A percentile compares a stretch with the other conserved stretches of the same genome.
These are phyloP conservation scores for Oegoconia quadripuncta DNA, from an alignment of 2,888 invertebrate species.

Conservation along the genomic window DNA sequence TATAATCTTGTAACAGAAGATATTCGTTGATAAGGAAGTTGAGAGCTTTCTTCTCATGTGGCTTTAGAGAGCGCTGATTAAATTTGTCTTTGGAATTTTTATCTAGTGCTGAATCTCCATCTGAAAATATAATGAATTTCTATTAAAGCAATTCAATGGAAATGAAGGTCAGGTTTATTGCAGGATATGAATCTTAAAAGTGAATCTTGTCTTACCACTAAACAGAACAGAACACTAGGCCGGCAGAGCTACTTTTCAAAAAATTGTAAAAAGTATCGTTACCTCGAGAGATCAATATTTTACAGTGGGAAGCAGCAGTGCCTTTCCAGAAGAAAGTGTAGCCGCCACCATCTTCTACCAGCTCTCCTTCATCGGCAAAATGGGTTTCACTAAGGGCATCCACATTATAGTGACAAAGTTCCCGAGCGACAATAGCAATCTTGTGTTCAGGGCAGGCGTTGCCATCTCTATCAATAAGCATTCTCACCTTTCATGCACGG, in stretches of 20 bases:
- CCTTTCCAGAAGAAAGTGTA: too few species aligned
- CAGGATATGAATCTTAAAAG: too few species aligned
- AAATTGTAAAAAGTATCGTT: too few species aligned
- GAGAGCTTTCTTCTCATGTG: slow-evolving; percentile 89
- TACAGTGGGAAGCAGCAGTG: slow-evolving; percentile 1
- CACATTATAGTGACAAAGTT: slow-evolving; percentile 14
- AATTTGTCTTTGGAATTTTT: slow-evolving; percentile 52
- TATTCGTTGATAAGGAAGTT: slow-evolving; percentile 94
- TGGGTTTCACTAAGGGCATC: slow-evolving; percentile 20
- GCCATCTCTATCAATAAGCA: background rate
- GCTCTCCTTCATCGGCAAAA: slow-evolving; percentile 14
- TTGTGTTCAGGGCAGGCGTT: slow-evolving; percentile 7
- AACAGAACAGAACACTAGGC: too few species aligned
- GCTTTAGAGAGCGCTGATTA: slow-evolving; percentile 80
- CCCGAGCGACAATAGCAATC: slow-evolving; percentile 14
- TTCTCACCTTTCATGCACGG: slow-evolving; percentile 18
- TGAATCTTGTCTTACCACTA: too few species aligned
- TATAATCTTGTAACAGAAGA: slow-evolving; percentile 87
- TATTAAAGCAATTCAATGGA: background rate
- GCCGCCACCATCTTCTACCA: slow-evolving; percentile 9
- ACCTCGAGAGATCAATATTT: too few species aligned
- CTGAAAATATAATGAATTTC: slow-evolving; percentile 35
- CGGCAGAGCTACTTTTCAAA: too few species aligned
- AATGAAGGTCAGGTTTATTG: too few species aligned
- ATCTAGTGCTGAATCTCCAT: slow-evolving; percentile 65